Conservation (phyloP, 2,888 invertebrate genomes). For the Elmis aenea region DNA sequence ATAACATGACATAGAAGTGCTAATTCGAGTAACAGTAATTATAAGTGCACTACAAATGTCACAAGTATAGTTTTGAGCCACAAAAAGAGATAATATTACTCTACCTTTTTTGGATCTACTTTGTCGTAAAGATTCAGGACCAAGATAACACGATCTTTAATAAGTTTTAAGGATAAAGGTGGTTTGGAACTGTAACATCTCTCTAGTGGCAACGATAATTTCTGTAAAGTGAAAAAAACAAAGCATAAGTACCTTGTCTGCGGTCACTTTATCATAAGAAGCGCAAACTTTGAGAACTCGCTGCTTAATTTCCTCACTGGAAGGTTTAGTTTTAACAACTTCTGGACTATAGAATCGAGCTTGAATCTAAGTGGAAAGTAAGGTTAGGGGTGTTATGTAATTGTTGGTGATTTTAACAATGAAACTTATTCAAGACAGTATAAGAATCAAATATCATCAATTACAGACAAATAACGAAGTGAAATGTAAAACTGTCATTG, state of each 20-base stretch:
- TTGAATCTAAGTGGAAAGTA: slow-evolving; percentile 23
- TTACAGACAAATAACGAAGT: too few relatives aligned
- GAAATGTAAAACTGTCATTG: too few relatives aligned
- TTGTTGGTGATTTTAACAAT: neutral
- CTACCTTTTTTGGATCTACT: slow-evolving; percentile 89
- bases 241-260: slow-evolving; percentile 67
- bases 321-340: slow-evolving; percentile 49
- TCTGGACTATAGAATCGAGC: slow-evolving; percentile 39
- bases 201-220: slow-evolving; percentile 57
- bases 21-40: neutral
- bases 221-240: slow-evolving; percentile 52
- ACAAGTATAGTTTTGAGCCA: slow-evolving; percentile 9
- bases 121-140: slow-evolving; percentile 98
- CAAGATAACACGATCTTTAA: slow-evolving; percentile 85
- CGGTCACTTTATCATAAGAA: slow-evolving; percentile 84
- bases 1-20: neutral
- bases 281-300: slow-evolving; percentile 84
- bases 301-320: slow-evolving; percentile 64
- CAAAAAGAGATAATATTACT: slow-evolving; percentile 35
- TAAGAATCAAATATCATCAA: too few relatives aligned
- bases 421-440: neutral
- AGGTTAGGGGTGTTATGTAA: slow-evolving; percentile 20
- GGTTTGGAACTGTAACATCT: slow-evolving; percentile 71
- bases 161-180: slow-evolving; percentile 76
- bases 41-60: neutral